These are phyloP conservation scores for Pitta sordida DNA, from an alignment of 2,113 vertebrate genomes.

Conservation along the genomic window DNA sequence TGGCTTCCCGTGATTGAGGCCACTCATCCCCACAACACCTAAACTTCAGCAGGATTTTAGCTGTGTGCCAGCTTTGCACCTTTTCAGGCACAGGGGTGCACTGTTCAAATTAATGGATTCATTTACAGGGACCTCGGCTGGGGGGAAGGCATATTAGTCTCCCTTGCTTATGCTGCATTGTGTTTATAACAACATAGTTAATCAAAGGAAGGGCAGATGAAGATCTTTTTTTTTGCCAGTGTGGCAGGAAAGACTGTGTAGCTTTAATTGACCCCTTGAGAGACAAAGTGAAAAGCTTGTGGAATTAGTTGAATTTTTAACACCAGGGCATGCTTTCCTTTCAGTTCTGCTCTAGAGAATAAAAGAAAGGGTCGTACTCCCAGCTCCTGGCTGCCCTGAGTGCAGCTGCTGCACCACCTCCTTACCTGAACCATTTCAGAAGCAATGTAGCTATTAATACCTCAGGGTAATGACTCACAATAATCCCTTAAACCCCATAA, in stretches of 20 bases:
- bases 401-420: not conserved
- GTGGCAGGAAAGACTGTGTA: constrained; percentile 41
- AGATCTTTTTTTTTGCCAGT: constrained; percentile 45
- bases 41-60: not conserved
- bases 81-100: not conserved
- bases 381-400: not conserved
- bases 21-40: fast-evolving
- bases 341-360: not conserved
- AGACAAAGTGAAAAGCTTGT: constrained; percentile 37
- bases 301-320: constrained; percentile 32
- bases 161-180: constrained; percentile 40
- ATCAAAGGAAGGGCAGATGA: constrained; percentile 54
- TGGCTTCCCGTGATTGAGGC: not conserved
- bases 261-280: constrained; percentile 65
- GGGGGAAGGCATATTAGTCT: constrained; percentile 43
- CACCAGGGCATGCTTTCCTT: not conserved
- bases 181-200: constrained; percentile 62
- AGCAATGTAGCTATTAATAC: not conserved
- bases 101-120: constrained; percentile 54
- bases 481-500: not conserved
- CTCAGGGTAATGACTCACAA: not conserved
- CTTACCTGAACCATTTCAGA: not conserved
- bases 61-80: constrained; percentile 13
- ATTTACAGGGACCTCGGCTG: constrained; percentile 19
- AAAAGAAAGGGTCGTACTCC: not conserved